Conservation (phyloP, 2,888 invertebrate genomes). For the Caenorhabditis wallacei region DNA sequence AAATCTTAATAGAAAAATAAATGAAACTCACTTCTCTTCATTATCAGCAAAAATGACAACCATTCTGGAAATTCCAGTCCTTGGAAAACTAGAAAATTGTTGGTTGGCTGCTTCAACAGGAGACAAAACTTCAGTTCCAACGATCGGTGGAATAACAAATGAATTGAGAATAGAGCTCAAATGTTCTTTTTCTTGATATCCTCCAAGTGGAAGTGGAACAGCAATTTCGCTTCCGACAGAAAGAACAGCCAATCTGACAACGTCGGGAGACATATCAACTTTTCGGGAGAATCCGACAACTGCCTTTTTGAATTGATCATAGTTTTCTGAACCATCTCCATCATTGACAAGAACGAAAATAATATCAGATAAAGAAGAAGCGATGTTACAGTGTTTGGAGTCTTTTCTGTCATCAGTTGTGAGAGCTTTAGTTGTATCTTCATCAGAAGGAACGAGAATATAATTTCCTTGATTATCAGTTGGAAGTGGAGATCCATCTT, state of each 20-base stretch:
- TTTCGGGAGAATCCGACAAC: conserved; percentile 62
- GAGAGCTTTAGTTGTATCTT: too few species aligned
- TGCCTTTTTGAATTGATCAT: conserved; percentile 32
- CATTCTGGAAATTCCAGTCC: conserved; percentile 65
- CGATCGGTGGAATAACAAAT: conserved; percentile 33
- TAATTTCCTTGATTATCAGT: conserved; percentile 55
- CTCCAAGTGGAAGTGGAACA: conserved; percentile 77
- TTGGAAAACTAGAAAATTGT: conserved; percentile 74
- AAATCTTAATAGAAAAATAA: background rate
- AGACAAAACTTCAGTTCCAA: conserved; percentile 58
- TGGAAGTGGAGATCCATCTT: conserved; percentile 66
- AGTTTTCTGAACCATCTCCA: conserved; percentile 8
- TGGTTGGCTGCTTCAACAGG: conserved; percentile 72
- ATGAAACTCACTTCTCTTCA: conserved; percentile 70
- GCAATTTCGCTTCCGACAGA: conserved; percentile 72
- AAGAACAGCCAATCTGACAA: conserved; percentile 70
- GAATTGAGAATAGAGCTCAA: conserved; percentile 60
- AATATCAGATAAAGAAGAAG: conserved; percentile 45
- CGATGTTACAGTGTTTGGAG: conserved; percentile 43
- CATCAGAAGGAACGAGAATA: conserved; percentile 21
- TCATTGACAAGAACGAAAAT: conserved; percentile 56
- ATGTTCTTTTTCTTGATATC: conserved; percentile 77
- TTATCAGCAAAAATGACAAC: conserved; percentile 70
- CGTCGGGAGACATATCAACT: conserved; percentile 76
- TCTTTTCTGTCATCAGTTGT: too few species aligned